Evolutionary conservation across 2,888 invertebrate species (phyloP), one percentile per base, ranked within the genome.

Genomic region (Polydrusus cervinus): DNA sequence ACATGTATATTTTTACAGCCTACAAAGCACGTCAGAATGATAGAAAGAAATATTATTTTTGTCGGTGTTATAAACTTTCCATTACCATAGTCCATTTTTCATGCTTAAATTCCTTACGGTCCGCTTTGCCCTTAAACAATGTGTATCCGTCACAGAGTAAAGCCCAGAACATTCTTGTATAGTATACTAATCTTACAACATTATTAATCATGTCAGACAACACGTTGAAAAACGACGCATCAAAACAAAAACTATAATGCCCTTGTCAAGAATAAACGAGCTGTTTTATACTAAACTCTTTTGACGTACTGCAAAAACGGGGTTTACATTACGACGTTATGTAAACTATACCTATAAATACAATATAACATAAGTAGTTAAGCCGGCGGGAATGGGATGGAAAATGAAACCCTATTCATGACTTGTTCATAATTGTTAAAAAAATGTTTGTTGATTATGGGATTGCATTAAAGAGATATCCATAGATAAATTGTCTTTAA

Each of bases 211-310:
- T 68, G 68, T 45, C 43, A 45, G 55, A 53, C 38, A 57, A 57
- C 43, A 68, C 47, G 57, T 16, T 60, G 43, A 60, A 60, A 68
- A 68, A 68, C 57, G 60, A 47, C 45, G 60, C 30, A 60, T 68
- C 57, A 38, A 47, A 40, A 45, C 43, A 68, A 57, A 68, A 57
- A 68, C 57, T 45, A 60, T 47, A 53, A 61, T 20, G 62, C 70
- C 61, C 62, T 53, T 51, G 62, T 62, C 40, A 51, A 34, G 53
- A 70, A 51, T 62, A 70, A 70, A 70, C 47, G 61, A 70, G 62
- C 34, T 47, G 18, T 30, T 40, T 61, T 62, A 43, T 61, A 10
- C 61, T 49, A 18, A 60, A 61, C 18, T 38, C 61, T 40, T 70
- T 62, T 14, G 7, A 25, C 34, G 25, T 13, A 14, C 45, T n/a